A percentile compares a stretch with the other conserved stretches of the same genome.
Evolutionary conservation across 2,888 invertebrate genomes (phyloP).

Genomic region (Ophioninae sp.): DNA sequence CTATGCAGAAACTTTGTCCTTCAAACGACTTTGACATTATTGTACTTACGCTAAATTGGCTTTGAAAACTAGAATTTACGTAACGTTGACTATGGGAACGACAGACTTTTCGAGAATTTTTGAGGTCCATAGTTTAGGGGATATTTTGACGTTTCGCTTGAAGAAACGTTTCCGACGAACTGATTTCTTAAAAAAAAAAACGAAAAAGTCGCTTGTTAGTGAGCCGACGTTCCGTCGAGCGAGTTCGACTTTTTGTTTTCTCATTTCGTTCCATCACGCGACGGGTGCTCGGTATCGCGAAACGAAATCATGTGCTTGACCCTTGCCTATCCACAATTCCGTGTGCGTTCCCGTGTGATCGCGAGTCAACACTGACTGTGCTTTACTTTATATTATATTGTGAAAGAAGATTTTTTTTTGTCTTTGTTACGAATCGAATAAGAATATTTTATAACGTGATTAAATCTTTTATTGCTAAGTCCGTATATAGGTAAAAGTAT

Average conservation of each 20-base stretch:
- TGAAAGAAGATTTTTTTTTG: slow-evolving; percentile 62
- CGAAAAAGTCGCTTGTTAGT: slow-evolving; percentile 23
- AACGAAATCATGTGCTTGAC: slow-evolving; percentile 44
- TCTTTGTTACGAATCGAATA: slow-evolving; percentile 57
- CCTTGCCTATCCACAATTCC: slow-evolving; percentile 30
- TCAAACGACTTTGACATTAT: too few relatives aligned
- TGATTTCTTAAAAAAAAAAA: slow-evolving; percentile 45
- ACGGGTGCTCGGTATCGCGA: slow-evolving; percentile 49
- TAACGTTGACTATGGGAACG: not conserved
- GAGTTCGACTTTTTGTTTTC: slow-evolving; percentile 14
- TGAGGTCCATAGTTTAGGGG: not conserved
- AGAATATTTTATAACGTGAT: slow-evolving; percentile 71
- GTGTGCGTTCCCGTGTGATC: slow-evolving; percentile 36
- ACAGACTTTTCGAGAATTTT: not conserved
- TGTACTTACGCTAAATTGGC: not conserved
- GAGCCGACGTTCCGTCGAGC: slow-evolving; percentile 41
- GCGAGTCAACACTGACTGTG: slow-evolving; percentile 66
- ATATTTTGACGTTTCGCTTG: not conserved
- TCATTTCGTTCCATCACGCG: slow-evolving; percentile 13
- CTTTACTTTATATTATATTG: slow-evolving; percentile 58
- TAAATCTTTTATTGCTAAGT: slow-evolving; percentile 73
- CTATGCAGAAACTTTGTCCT: too few relatives aligned
- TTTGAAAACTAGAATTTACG: not conserved
- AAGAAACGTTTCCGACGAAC: slow-evolving; percentile 57
- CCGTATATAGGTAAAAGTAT: slow-evolving; percentile 76